A percentile compares a stretch with the other conserved stretches of the same genome.
These are phyloP conservation scores for Entomyzon cyanotis DNA, from an alignment of 2,113 vertebrate species.

Conservation along the genomic window DNA sequence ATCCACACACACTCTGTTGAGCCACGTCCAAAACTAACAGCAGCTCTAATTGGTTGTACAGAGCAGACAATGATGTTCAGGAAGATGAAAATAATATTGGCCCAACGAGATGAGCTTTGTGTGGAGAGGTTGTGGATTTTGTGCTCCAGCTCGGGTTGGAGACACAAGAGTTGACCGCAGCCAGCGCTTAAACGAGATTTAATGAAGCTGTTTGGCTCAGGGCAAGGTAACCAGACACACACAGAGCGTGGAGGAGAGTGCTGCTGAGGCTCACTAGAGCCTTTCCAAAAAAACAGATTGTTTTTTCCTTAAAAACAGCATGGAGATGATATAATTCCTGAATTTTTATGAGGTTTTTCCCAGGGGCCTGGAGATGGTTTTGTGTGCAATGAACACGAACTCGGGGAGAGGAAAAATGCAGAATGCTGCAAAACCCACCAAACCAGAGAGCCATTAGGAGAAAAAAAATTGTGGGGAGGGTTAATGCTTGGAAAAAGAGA, in stretches of 20 bases:
- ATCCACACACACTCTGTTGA: not conserved
- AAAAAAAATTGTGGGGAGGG: not conserved
- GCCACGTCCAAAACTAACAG: conserved; percentile 19
- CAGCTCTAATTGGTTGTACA: conserved; percentile 7
- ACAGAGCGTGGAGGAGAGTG: not conserved
- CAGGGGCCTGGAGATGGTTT: conserved; percentile 42
- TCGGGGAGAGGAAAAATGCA: not conserved
- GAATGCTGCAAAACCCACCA: conserved; percentile 28
- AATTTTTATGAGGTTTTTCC: conserved; percentile 59
- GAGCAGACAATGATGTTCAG: conserved; percentile 27
- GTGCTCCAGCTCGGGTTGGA: conserved; percentile 38
- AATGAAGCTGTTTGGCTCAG: conserved; percentile 38
- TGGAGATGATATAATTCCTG: conserved; percentile 59
- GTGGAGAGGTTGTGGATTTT: conserved; percentile 13
- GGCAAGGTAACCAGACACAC: conserved; percentile 32
- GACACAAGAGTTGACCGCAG: conserved; percentile 6
- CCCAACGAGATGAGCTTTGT: not conserved
- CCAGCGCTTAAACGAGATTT: conserved; percentile 15
- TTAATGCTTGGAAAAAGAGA: conserved; percentile 26
- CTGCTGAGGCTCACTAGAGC: not conserved
- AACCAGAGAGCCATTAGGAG: conserved; percentile 14
- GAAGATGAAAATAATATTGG: conserved; percentile 36
- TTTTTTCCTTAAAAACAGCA: conserved; percentile 49
- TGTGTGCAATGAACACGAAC: not conserved
- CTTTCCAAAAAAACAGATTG: conserved; percentile 49